Base-by-base conservation (phyloP, 92 coral and sea anemone genomes). In the Phenganax marumi region DNA sequence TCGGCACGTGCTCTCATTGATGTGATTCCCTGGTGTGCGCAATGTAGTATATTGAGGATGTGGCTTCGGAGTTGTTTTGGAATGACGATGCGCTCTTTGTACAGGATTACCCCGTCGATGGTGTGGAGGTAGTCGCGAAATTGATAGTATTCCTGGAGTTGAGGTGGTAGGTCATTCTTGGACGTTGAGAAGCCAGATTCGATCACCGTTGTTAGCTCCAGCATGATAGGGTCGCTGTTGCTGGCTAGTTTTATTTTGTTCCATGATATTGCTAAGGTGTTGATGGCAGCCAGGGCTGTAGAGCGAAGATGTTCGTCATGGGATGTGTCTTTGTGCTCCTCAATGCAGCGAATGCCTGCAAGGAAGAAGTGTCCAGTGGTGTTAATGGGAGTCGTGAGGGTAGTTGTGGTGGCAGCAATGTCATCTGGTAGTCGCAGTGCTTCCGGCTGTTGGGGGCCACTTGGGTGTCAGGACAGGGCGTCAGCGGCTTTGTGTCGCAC, bases 1-100 rank as follows among this genome's bases (percentile, higher is more conserved):
- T 74, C 62, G 25, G 79, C 79, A 6, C 79, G 61, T 7, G 79
- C 10, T 14, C 17, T 74, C 79, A 74, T 74, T 61, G 79, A 74
- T 4, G 79, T 50, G 39, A 74, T 47, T 1, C 79, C 79, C 21
- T 74, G 79, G 62, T 74, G 79, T 17, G 79, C 79, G 8, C 62
- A 74, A 48, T 74, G 62, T 10, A 74, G 79, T 52, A 39, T 51
- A 11, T 25, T 6, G 13, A 74, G 39, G 60, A 74, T 50, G 25
- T 74, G 61, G 24, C 24, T 25, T n/a, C 60, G 55, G 7, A n/a
- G 62, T 49, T 21, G 17, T 8, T 33, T 33, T 68, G 73, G 73
- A 4, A 68, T 68, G 10, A 68, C 48, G 21, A 43, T 24, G 48
- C 73, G 73, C 3, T 68, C 73, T 68, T 68, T 68, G 18, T 68